These are phyloP conservation scores for Thelaira solivaga DNA, from an alignment of 2,888 invertebrate species.

Conservation along the genomic window DNA sequence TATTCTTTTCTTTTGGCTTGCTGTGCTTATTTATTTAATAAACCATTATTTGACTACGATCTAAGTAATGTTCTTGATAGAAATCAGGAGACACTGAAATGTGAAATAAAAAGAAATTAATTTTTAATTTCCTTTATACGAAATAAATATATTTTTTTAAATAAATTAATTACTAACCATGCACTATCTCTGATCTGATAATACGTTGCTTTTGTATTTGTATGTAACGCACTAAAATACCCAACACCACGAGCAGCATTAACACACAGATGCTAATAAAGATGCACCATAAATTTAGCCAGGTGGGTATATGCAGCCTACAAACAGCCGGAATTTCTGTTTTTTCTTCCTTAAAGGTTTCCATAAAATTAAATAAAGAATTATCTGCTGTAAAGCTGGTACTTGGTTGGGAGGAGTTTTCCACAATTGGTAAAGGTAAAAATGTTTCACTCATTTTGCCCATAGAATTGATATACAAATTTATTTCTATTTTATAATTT, in stretches of 20 bases:
- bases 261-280: slow-evolving; percentile 41
- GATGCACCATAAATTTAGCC: slow-evolving; percentile 55
- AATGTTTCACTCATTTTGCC: slow-evolving; percentile 10
- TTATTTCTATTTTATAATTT: not conserved
- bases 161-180: slow-evolving; percentile 17
- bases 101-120: not conserved
- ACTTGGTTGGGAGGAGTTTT: not conserved
- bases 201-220: slow-evolving; percentile 43
- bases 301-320: slow-evolving; percentile 43
- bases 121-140: not conserved
- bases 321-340: slow-evolving; percentile 41
- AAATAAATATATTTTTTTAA: not conserved
- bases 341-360: slow-evolving; percentile 19
- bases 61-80: slow-evolving; percentile 53
- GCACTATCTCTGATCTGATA: slow-evolving; percentile 36
- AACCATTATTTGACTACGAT: slow-evolving; percentile 63
- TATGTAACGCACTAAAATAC: slow-evolving; percentile 43
- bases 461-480: not conserved
- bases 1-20: not conserved
- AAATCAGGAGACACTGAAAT: slow-evolving; percentile 41
- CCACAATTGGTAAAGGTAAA: not conserved
- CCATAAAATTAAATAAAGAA: slow-evolving; percentile 43
- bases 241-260: slow-evolving; percentile 36
- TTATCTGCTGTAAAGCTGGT: not conserved
- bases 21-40: too few species aligned